Conservation (phyloP, 2,888 invertebrate species). For the Resseliella maxima region DNA sequence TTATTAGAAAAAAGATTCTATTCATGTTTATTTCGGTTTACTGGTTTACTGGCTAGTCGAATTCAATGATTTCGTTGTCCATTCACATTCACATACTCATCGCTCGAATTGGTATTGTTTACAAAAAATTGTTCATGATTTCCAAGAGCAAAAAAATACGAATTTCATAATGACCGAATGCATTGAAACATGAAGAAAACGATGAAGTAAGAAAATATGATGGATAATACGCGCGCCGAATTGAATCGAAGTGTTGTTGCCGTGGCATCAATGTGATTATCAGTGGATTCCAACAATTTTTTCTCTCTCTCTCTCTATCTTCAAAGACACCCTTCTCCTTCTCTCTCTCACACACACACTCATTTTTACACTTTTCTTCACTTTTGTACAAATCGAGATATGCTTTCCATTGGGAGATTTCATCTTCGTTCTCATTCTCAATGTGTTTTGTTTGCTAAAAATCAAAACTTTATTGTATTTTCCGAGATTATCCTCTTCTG, state of each 20-base stretch:
- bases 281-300: neutral
- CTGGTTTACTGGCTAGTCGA: neutral
- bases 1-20: neutral
- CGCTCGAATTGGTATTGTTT: neutral
- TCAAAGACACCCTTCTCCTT: too few relatives aligned
- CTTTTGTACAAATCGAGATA: neutral
- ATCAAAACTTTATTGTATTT: constrained; percentile 34
- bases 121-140: neutral
- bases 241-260: neutral
- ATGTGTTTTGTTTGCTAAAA: constrained; percentile 21
- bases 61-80: neutral
- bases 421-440: neutral
- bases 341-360: too few relatives aligned
- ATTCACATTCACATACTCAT: neutral
- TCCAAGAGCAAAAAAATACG: neutral
- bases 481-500: constrained; percentile 15
- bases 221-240: neutral
- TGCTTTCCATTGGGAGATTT: neutral
- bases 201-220: constrained; percentile 28
- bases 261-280: constrained; percentile 14
- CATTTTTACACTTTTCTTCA: neutral
- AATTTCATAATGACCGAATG: constrained; percentile 25
- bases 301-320: neutral
- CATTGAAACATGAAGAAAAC: constrained; percentile 28
- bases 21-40: constrained; percentile 15